These are phyloP conservation scores for Perdita meconis DNA, from an alignment of 2,888 invertebrate species.

Conservation along the genomic window DNA sequence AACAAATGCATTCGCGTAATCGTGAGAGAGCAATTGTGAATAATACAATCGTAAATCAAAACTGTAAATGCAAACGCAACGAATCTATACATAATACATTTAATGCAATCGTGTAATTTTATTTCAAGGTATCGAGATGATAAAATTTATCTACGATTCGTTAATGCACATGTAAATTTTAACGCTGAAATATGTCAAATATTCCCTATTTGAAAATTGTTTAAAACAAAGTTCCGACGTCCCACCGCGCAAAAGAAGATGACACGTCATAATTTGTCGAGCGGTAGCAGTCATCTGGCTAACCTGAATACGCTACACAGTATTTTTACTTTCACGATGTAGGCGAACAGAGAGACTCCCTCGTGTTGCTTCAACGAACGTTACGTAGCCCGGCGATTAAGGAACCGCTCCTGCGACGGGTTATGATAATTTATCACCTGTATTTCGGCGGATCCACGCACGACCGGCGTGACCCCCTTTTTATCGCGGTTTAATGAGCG, in stretches of 20 bases:
- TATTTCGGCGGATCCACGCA: slow-evolving; percentile 28
- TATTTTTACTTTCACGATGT: slow-evolving; percentile 72
- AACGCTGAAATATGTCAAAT: too few species aligned
- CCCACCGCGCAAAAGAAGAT: slow-evolving; percentile 5
- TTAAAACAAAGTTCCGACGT: background rate
- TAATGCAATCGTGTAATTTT: too few species aligned
- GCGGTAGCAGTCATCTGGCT: slow-evolving; percentile 50
- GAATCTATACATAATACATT: too few species aligned
- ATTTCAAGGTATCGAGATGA: too few species aligned
- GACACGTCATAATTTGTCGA: slow-evolving; percentile 55
- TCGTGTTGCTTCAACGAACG: slow-evolving; percentile 62
- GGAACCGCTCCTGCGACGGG: slow-evolving; percentile 54
- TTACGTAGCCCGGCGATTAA: slow-evolving; percentile 68
- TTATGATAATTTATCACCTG: slow-evolving; percentile 65
- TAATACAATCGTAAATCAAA: too few species aligned
- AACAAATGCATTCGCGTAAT: too few species aligned
- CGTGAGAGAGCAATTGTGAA: too few species aligned
- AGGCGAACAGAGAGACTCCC: slow-evolving; percentile 60
- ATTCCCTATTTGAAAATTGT: background rate
- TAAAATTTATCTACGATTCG: too few species aligned
- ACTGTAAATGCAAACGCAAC: too few species aligned
- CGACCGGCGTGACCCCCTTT: slow-evolving; percentile 8
- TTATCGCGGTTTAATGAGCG: slow-evolving; percentile 18
- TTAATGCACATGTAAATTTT: too few species aligned
- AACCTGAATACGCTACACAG: slow-evolving; percentile 65